Conservation (phyloP, 2,113 vertebrate genomes). For the Entomyzon cyanotis region DNA sequence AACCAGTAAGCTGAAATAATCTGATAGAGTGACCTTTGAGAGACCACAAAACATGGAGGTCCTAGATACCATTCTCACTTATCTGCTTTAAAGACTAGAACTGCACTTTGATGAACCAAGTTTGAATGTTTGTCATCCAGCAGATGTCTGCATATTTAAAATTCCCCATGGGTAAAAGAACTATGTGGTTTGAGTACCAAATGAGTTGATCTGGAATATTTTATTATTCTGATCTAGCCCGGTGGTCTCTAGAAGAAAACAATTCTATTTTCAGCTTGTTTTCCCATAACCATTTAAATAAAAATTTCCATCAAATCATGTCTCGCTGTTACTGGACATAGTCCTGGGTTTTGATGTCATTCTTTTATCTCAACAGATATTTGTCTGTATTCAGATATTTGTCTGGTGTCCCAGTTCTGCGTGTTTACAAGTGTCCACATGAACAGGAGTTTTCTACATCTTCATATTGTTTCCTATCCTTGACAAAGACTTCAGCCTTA, state of each 20-base stretch:
- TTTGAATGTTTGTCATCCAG: background rate
- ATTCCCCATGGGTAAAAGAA: background rate
- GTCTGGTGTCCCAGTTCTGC: background rate
- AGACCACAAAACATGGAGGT: background rate
- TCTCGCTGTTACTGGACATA: background rate
- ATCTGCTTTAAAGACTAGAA: background rate
- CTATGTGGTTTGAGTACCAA: background rate
- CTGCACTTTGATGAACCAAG: background rate
- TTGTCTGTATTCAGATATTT: background rate
- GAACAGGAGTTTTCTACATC: background rate
- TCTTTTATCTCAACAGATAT: background rate
- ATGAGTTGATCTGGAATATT: background rate
- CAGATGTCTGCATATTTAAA: background rate
- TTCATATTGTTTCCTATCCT: background rate
- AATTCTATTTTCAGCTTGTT: constrained; percentile 5
- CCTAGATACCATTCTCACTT: background rate
- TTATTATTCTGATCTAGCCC: constrained; percentile 6
- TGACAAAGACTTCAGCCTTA: background rate
- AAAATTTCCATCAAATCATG: background rate
- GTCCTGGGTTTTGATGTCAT: background rate
- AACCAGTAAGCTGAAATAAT: background rate
- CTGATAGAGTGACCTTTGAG: background rate
- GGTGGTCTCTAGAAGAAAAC: background rate
- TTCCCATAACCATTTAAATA: background rate
- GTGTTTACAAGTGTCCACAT: background rate